Percentiles rank a stretch among this genome's conserved stretches.
Conservation (phyloP, 2,113 vertebrate species). For the Peromyscus leucopus region DNA sequence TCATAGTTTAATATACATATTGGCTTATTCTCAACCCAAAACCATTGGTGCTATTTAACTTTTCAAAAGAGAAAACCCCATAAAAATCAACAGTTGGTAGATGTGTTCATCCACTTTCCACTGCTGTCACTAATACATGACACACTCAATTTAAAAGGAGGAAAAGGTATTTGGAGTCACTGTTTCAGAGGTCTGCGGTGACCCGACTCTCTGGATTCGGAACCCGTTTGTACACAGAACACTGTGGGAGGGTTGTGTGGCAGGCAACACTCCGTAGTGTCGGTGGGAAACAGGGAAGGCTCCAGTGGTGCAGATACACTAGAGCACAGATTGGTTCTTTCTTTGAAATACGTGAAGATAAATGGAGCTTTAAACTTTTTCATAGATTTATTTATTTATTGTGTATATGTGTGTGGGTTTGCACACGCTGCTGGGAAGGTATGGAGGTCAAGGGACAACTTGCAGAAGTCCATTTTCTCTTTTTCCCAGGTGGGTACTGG, state of each 20-base stretch:
- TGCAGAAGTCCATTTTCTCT: background rate
- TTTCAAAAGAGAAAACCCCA: background rate
- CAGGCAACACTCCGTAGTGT: no score
- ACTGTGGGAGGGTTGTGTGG: background rate
- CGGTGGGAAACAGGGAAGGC: background rate
- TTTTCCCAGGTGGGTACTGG: background rate
- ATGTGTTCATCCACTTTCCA: background rate
- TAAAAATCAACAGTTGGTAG: conserved; percentile 4
- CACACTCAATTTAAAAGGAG: background rate
- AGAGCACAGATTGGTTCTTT: background rate
- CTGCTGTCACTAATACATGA: background rate
- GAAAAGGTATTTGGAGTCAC: background rate
- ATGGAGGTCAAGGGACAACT: background rate
- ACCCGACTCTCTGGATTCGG: background rate
- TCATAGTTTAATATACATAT: background rate
- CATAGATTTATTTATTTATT: background rate
- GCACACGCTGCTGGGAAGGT: background rate
- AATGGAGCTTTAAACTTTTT: background rate
- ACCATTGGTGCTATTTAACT: background rate
- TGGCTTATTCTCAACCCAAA: background rate
- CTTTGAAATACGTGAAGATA: no score
- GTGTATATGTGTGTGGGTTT: background rate
- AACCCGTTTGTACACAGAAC: no score
- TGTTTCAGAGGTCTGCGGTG: background rate
- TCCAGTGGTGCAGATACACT: background rate